A percentile compares a stretch with the other conserved stretches of the same genome.
These are phyloP conservation scores for Cenopis cana DNA, from an alignment of 2,888 invertebrate species.

Conservation along the genomic window DNA sequence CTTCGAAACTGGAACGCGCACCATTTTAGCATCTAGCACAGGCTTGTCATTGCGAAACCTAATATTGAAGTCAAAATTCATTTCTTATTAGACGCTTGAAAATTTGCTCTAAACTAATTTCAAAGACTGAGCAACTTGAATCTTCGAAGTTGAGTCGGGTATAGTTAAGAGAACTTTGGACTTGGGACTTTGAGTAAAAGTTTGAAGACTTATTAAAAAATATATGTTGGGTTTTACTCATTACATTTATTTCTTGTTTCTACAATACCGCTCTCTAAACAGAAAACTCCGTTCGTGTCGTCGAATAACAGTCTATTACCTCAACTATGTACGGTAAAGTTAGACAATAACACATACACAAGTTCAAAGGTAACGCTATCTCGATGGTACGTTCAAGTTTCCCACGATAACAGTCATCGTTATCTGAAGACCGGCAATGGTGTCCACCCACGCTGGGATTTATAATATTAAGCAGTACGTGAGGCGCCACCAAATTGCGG, in stretches of 20 bases:
- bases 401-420: slow-evolving; percentile 62
- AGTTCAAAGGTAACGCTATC: slow-evolving; percentile 26
- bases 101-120: slow-evolving; percentile 27
- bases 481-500: slow-evolving; percentile 56
- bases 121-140: neutral
- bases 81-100: slow-evolving; percentile 22
- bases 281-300: neutral
- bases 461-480: slow-evolving; percentile 59
- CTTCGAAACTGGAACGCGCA: slow-evolving; percentile 54
- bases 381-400: slow-evolving; percentile 51
- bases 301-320: neutral
- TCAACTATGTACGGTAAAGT: slow-evolving; percentile 7
- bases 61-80: slow-evolving; percentile 39
- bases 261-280: too few species aligned
- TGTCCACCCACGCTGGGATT: slow-evolving; percentile 68
- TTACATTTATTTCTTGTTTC: too few species aligned
- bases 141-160: neutral
- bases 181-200: neutral
- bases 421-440: slow-evolving; percentile 66
- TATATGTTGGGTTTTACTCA: neutral
- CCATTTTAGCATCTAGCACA: slow-evolving; percentile 53
- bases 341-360: slow-evolving; percentile 17
- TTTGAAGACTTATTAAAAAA: neutral
- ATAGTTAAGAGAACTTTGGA: slow-evolving; percentile 6
- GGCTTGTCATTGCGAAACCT: slow-evolving; percentile 38